Conservation (phyloP, 2,113 vertebrate genomes). For the Brachypteracias leptosomus region DNA sequence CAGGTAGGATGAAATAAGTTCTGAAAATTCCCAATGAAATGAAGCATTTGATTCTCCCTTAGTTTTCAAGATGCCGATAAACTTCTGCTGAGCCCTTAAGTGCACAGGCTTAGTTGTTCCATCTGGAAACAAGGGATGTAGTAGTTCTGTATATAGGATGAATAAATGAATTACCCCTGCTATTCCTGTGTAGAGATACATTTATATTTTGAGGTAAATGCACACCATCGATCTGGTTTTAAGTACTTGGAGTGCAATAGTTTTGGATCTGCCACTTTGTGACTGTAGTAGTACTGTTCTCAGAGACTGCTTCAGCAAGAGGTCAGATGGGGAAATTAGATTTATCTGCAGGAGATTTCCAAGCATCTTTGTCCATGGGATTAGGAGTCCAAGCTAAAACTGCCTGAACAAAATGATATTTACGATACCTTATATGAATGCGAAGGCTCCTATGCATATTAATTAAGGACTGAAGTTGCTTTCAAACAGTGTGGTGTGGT, state of each 20-base stretch:
- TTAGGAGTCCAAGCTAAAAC: neutral
- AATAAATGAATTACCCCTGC: neutral
- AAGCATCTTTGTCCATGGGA: neutral
- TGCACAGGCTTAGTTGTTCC: neutral
- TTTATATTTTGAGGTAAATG: neutral
- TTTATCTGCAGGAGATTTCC: neutral
- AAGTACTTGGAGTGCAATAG: neutral
- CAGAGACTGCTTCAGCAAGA: neutral
- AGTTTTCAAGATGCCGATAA: neutral
- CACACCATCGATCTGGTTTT: neutral
- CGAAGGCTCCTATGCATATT: neutral
- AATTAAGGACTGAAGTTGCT: slow-evolving; percentile 13
- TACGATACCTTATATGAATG: neutral
- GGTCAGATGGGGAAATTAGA: neutral
- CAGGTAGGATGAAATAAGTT: neutral
- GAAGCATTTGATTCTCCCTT: neutral
- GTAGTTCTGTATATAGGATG: neutral
- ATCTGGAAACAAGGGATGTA: neutral
- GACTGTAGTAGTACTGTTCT: neutral
- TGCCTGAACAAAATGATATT: neutral
- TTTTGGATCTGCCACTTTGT: neutral
- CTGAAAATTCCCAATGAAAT: neutral
- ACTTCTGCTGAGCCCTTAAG: neutral
- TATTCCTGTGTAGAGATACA: neutral
- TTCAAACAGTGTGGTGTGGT: neutral